Evolutionary conservation across 2,113 vertebrate genomes (phyloP).

Genomic region (Sprattus sprattus): DNA sequence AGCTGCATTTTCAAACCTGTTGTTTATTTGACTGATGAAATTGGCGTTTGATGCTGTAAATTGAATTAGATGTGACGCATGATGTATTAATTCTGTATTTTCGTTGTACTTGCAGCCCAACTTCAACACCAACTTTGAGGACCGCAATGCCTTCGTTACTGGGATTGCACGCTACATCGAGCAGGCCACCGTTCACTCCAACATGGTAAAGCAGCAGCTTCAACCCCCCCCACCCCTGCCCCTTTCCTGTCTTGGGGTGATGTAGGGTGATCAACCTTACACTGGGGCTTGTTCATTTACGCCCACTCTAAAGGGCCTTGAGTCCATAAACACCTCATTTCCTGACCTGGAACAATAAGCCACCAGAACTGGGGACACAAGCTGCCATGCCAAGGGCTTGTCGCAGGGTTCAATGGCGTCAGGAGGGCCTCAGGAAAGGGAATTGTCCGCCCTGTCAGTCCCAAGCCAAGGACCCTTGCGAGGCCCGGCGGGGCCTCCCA

Average conservation of each 20-base stretch:
- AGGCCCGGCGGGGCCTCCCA: not conserved
- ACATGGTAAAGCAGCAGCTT: constrained; percentile 78
- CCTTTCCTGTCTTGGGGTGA: not conserved
- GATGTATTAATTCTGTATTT: not conserved
- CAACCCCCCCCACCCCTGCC: fast-evolving
- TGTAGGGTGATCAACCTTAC: not conserved
- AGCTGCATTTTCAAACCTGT: not conserved
- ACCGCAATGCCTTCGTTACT: constrained; percentile 97
- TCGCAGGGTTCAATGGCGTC: constrained; percentile 20
- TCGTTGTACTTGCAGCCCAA: constrained; percentile 79
- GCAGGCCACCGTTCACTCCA: constrained; percentile 95
- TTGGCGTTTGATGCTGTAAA: not conserved
- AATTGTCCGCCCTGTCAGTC: constrained; percentile 19
- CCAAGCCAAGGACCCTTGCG: not conserved
- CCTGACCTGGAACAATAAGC: not conserved
- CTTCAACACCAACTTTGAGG: constrained; percentile 99
- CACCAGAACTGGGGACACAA: not conserved
- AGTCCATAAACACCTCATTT: constrained; percentile 4
- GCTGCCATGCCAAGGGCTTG: constrained; percentile 28
- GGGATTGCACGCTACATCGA: constrained; percentile 98
- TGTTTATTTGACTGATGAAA: not conserved
- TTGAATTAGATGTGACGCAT: not conserved
- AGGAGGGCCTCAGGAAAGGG: constrained; percentile 19
- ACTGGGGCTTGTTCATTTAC: not conserved
- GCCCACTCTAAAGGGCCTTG: not conserved